Base-by-base conservation (phyloP, 2,113 vertebrate genomes). In the Alouatta palliata region DNA sequence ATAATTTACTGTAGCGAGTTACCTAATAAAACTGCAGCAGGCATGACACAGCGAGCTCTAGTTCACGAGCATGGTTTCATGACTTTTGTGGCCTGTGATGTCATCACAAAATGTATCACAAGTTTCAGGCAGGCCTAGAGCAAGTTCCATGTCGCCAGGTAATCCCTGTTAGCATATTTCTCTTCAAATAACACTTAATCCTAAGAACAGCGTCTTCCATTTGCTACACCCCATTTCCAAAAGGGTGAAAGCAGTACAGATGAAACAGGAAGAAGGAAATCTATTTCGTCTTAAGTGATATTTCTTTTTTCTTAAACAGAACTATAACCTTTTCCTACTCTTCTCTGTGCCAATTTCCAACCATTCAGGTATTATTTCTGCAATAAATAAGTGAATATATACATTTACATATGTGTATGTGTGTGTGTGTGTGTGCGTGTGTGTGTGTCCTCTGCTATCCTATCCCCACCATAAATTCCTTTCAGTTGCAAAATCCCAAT, bases 11-110 rank as follows among this genome's bases (percentile, higher is more conserved):
- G 25, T 32, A 82, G 84, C 64, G 85, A n/a, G 80, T 56, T 92
- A 66, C 68, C 95, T 96, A 76, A 85, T 95, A 93, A 95, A 95
- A 91, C 16, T 70, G 2, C 86, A 77, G 83, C 16, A 87, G n/a
- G 37, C 89, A 49, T 35, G 75, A 95, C 49, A 77, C 80, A 82
- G 16, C 45, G 70, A 94, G 49, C 47, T 82, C 49, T 56, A 25
- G 61, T 91, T 73, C 56, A 17, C 61, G 83, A 76, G 80, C 54
- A 73, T 17, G 16, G 32, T 43, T 87, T 93, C 54, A 12, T 52
- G 76, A 7, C 91, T 75, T 94, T 71, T 73, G 19, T 64, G 43
- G 83, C 19, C 49, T 76, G 11, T 8, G 66, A 86, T 87, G 35
- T 70, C 54, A 81, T 68, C 56, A 14, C 73, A 81, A 86, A 84